Base-by-base conservation (phyloP, 2,888 invertebrate genomes). In the Platycheirus albimanus region DNA sequence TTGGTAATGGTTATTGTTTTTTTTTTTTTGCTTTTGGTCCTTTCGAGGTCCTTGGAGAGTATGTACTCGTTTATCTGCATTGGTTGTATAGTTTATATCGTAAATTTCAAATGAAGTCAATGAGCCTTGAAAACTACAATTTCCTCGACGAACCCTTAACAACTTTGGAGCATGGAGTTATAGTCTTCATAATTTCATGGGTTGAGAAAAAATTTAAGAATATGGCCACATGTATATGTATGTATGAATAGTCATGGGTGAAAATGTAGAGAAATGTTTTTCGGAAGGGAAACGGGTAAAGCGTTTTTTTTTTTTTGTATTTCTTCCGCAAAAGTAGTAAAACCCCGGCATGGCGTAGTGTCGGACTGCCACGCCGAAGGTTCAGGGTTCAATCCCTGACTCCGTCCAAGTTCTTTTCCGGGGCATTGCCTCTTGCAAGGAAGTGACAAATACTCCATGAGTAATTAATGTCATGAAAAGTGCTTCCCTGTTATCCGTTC, bases 111-210 rank as follows among this genome's bases (percentile, higher is more conserved):
- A 78, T 83, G 36, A 69, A 83, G 72, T 83, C 83, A 83, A 83
- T 83, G 83, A 83, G 77, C 83, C 83, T 74, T 83, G 83, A 83
- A 78, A 83, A 74, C 83, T 74, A 64, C 78, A 72, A 83, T 78
- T 83, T 83, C 83, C n/a, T n/a, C 83, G 72, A 11, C 41, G 28
- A 61, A 67, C 69, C 51, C 63, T 74, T 43, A 71, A 66, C 20
- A 71, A 45, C 19, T 76, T 66, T 11, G 30, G 19, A 36, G 13
- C 6, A 43, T 58, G 43, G 24, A 58, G 56, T 52, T 51, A 15
- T 51, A 58, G 56, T 52, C 51, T 20, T 51, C 38, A 33, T 58
- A 13, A 19, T 36, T 36, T 8, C 45, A 38, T 11, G 45, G 15
- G 13, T 10, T 24, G 8, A 28, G n/a, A 11, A 7, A 54, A n/a